Percentiles rank a stretch among this genome's conserved stretches.
Conservation (phyloP, 2,888 invertebrate species). For the Periphyllus acericola region DNA sequence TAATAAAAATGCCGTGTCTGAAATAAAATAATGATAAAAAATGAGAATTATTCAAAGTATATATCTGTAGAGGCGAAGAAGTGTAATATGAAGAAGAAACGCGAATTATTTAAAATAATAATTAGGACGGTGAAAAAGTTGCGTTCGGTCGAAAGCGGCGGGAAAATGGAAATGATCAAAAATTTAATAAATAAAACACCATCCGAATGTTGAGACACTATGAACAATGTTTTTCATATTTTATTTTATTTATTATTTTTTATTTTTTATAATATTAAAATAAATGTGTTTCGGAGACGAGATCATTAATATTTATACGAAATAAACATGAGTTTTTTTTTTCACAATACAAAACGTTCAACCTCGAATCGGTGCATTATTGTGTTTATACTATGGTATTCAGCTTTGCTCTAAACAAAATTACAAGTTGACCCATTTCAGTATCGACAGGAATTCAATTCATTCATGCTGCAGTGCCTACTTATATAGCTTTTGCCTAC, state of each 20-base stretch:
- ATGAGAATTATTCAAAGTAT: slow-evolving; percentile 1
- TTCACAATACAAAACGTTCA: background rate
- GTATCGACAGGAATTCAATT: no score
- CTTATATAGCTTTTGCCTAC: no score
- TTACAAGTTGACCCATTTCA: background rate
- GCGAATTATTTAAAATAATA: slow-evolving; percentile 5
- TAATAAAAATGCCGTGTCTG: background rate
- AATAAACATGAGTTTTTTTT: background rate
- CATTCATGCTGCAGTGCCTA: background rate
- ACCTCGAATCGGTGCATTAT: background rate
- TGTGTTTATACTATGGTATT: background rate
- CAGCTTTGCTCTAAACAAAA: no score
- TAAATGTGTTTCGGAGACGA: background rate
- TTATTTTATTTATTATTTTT: no score
- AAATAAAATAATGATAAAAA: background rate
- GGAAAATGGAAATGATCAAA: slow-evolving; percentile 8
- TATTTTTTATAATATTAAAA: background rate
- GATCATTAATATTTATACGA: background rate
- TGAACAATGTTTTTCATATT: background rate
- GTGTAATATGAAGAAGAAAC: background rate
- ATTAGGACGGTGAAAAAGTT: background rate
- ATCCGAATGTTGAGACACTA: background rate
- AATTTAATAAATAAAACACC: slow-evolving; percentile 12
- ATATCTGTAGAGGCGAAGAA: no score
- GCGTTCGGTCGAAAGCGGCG: background rate